Conservation (phyloP, 1,140 invertebrate species). For the Heliconius hermathena region DNA sequence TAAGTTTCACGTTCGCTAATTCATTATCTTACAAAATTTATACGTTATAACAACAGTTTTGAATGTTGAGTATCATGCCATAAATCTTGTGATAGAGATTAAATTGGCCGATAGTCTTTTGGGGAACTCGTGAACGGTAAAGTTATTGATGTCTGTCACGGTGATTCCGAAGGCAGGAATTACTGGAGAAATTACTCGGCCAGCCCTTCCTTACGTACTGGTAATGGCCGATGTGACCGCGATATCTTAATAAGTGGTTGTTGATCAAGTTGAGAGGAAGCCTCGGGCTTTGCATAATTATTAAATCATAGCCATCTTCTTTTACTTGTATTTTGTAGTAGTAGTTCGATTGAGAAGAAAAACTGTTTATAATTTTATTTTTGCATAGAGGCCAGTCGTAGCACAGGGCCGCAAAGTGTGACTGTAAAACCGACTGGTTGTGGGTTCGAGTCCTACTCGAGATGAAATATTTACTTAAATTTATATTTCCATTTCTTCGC, state of each 20-base stretch:
- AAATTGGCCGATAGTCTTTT: slow-evolving; percentile 52
- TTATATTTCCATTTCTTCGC: too few relatives aligned
- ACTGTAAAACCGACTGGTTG: too few relatives aligned
- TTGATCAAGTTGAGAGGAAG: slow-evolving; percentile 63
- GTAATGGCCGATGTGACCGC: slow-evolving; percentile 71
- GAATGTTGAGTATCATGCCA: slow-evolving; percentile 27
- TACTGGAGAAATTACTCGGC: slow-evolving; percentile 61
- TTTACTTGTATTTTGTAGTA: background rate
- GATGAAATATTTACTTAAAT: too few relatives aligned
- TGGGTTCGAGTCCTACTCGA: too few relatives aligned
- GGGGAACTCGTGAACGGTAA: slow-evolving; percentile 56
- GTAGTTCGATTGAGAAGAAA: too few relatives aligned
- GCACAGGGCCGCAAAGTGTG: too few relatives aligned
- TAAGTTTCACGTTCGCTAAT: background rate
- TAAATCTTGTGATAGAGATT: slow-evolving; percentile 38
- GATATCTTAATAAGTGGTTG: slow-evolving; percentile 78
- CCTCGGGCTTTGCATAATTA: slow-evolving; percentile 59
- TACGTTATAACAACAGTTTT: slow-evolving; percentile 31
- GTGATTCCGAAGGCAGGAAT: slow-evolving; percentile 60
- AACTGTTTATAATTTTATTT: too few relatives aligned
- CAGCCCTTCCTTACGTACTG: slow-evolving; percentile 64
- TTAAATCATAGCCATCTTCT: slow-evolving; percentile 31
- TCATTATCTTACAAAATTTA: slow-evolving; percentile 21
- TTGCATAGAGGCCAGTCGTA: too few relatives aligned
- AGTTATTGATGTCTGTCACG: slow-evolving; percentile 72